Evolutionary conservation across 1,140 invertebrate genomes (phyloP).

Genomic region (Phymastichus coffea): DNA sequence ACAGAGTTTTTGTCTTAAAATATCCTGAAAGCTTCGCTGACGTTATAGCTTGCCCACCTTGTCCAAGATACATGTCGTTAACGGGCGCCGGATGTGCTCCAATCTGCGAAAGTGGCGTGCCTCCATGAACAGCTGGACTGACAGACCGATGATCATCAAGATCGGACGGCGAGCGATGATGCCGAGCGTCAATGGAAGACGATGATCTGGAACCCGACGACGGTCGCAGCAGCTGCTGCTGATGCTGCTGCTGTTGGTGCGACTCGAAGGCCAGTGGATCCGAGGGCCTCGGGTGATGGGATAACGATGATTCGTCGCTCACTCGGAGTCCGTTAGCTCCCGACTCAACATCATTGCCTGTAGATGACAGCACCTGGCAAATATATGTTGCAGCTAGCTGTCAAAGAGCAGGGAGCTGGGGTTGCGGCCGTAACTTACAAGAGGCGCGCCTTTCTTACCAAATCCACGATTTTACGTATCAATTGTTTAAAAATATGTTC

Average conservation of each 20-base stretch:
- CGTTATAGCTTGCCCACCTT: slow-evolving; percentile 50
- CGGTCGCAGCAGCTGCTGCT: slow-evolving; percentile 6
- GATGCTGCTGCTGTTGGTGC: background rate
- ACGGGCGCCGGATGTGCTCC: slow-evolving; percentile 62
- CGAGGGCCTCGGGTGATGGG: background rate
- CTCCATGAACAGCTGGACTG: slow-evolving; percentile 68
- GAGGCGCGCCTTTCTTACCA: slow-evolving; percentile 24
- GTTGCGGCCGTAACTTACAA: slow-evolving; percentile 27
- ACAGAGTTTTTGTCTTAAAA: no score
- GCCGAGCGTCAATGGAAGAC: slow-evolving; percentile 1
- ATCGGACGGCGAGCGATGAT: background rate
- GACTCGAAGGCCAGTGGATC: background rate
- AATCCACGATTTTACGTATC: no score
- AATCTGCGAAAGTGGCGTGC: slow-evolving; percentile 83
- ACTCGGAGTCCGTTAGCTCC: slow-evolving; percentile 60
- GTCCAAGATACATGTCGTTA: slow-evolving; percentile 57
- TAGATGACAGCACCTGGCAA: slow-evolving; percentile 64
- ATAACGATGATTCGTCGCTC: slow-evolving; percentile 46
- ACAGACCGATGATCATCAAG: slow-evolving; percentile 41
- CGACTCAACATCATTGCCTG: slow-evolving; percentile 61
- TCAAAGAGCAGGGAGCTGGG: slow-evolving; percentile 55
- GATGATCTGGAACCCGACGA: slow-evolving; percentile 46
- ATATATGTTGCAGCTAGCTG: slow-evolving; percentile 60
- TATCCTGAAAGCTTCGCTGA: no score
- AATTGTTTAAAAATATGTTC: no score